These are phyloP conservation scores for Poecilia velifera DNA, from an alignment of 2,797 vertebrate genomes.

Conservation along the genomic window DNA sequence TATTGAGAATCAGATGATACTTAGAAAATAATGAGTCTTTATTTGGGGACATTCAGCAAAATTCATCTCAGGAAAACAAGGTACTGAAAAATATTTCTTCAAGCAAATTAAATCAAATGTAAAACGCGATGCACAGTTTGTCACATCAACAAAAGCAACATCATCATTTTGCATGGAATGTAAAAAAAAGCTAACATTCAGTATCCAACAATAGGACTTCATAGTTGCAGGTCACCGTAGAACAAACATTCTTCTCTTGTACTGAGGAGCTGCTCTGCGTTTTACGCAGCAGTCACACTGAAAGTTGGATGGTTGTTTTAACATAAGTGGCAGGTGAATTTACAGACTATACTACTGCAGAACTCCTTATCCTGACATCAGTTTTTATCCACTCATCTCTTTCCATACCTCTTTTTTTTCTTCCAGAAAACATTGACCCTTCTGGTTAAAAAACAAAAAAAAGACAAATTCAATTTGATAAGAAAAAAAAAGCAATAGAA, in stretches of 20 bases:
- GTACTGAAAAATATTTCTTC: not conserved
- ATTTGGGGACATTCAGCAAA: conserved; percentile 16
- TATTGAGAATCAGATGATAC: not conserved
- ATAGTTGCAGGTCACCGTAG: not conserved
- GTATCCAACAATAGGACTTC: conserved; percentile 10
- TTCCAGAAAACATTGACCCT: not conserved
- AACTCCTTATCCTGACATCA: not conserved
- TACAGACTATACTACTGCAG: not conserved
- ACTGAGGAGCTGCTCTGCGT: not conserved
- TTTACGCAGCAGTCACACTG: not conserved
- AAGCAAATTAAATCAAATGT: not conserved
- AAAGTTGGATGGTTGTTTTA: not conserved
- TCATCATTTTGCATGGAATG: conserved; percentile 48
- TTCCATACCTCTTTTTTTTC: conserved; percentile 12
- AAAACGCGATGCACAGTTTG: not conserved
- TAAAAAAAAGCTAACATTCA: conserved; percentile 46
- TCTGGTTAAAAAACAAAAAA: conserved; percentile 2
- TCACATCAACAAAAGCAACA: conserved; percentile 9
- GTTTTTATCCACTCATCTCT: conserved; percentile 6
- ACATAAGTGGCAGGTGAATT: not conserved
- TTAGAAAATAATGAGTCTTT: conserved; percentile 8
- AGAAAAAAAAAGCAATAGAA: conserved; percentile 2
- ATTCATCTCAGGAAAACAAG: not conserved
- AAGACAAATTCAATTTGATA: conserved; percentile 21
- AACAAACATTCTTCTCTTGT: not conserved